phyloP scores from a whole-genome alignment of 2,888 invertebrate genomes.

The Pycnomerus fuliginosus region DNA sequence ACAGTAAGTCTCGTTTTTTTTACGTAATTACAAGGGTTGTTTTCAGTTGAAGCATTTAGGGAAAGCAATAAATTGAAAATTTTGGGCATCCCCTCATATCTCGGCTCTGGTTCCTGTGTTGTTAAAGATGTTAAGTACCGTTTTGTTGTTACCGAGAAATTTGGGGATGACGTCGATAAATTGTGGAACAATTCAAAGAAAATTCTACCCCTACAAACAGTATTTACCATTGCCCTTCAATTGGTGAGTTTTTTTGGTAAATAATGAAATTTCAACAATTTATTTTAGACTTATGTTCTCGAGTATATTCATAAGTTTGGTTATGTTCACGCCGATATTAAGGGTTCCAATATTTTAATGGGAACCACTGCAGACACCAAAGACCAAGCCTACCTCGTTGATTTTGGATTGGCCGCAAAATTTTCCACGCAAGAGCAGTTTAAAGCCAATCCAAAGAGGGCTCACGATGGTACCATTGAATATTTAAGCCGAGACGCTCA shows the following conservation, averaged over 20 bases:
- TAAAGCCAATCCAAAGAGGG: slow-evolving; percentile 85
- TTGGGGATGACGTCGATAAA: slow-evolving; percentile 82
- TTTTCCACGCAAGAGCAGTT: slow-evolving; percentile 72
- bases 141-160: slow-evolving; percentile 87
- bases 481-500: slow-evolving; percentile 97
- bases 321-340: slow-evolving; percentile 95
- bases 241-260: slow-evolving; percentile 61
- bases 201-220: slow-evolving; percentile 69
- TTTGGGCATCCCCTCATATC: slow-evolving; percentile 82
- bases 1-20: slow-evolving; percentile 57
- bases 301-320: slow-evolving; percentile 90
- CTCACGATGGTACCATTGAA: slow-evolving; percentile 96
- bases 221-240: slow-evolving; percentile 79
- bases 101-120: slow-evolving; percentile 82
- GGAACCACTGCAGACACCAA: slow-evolving; percentile 66
- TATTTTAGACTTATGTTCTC: slow-evolving; percentile 59
- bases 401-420: slow-evolving; percentile 87
- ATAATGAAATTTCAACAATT: slow-evolving; percentile 1
- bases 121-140: slow-evolving; percentile 77
- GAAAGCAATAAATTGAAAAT: slow-evolving; percentile 65
- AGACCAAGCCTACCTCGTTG: slow-evolving; percentile 82
- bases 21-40: not conserved
- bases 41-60: slow-evolving; percentile 69
- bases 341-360: slow-evolving; percentile 89
- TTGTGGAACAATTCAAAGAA: slow-evolving; percentile 67